phyloP scores from a whole-genome alignment of 2,888 invertebrate genomes.

The Bimastos eiseni region DNA sequence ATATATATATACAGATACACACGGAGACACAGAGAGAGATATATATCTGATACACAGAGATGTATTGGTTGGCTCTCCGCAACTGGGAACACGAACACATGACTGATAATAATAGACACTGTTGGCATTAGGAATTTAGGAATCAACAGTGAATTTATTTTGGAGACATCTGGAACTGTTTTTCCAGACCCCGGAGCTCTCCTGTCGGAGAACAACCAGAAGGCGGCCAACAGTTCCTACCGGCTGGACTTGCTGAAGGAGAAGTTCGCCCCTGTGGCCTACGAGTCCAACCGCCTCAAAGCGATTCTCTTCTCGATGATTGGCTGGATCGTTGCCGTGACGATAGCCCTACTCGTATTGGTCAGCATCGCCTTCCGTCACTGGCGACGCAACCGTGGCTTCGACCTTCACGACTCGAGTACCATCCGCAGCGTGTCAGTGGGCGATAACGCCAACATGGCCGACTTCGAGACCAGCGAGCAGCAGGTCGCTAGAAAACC shows the following conservation, averaged over 20 bases:
- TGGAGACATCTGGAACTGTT: background rate
- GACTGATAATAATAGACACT: too few species aligned
- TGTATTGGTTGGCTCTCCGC: too few species aligned
- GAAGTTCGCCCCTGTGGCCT: background rate
- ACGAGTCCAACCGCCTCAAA: background rate
- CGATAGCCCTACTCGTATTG: background rate
- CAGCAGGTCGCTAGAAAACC: background rate
- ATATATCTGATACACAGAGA: too few species aligned
- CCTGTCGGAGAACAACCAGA: background rate
- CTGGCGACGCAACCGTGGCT: background rate
- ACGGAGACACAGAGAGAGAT: too few species aligned
- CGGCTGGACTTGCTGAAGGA: background rate
- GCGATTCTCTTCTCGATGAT: conserved; percentile 25
- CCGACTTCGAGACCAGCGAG: conserved; percentile 15
- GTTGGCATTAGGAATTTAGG: too few species aligned
- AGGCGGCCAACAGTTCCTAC: background rate
- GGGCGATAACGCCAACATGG: background rate
- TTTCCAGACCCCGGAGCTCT: background rate
- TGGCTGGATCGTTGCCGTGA: conserved; percentile 26
- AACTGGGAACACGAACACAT: too few species aligned
- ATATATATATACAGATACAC: too few species aligned
- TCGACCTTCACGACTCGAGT: conserved; percentile 6
- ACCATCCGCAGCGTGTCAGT: conserved; percentile 20
- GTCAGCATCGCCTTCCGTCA: conserved; percentile 18
- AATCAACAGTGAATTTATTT: too few species aligned